phyloP scores from a whole-genome alignment of 1,140 invertebrate species.

The Drosophila biarmipes region DNA sequence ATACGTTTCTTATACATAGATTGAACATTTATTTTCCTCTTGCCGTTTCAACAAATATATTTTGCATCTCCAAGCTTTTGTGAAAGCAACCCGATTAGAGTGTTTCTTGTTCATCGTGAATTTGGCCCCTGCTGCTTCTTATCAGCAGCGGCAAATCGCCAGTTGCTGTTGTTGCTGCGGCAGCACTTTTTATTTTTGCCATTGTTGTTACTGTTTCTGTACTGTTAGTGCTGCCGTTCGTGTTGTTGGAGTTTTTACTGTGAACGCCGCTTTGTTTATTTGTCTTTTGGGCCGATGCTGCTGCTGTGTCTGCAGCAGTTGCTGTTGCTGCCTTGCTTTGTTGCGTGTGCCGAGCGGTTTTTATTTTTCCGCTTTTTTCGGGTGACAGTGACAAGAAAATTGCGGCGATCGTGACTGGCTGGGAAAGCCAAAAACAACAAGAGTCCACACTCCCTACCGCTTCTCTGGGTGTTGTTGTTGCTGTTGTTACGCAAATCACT shows the following conservation, averaged over 20 bases:
- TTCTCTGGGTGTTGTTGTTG: constrained; percentile 45
- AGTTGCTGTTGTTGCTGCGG: constrained; percentile 35
- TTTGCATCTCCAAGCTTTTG: no score
- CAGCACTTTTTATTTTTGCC: constrained; percentile 6
- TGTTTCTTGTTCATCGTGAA: not conserved
- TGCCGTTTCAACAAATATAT: no score
- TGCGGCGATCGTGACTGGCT: constrained; percentile 76
- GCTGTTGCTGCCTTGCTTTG: constrained; percentile 40
- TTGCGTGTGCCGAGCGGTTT: constrained; percentile 57
- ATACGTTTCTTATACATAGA: no score
- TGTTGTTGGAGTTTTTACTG: constrained; percentile 29
- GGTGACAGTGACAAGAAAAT: constrained; percentile 78
- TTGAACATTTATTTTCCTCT: no score
- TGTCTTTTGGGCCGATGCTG: constrained; percentile 50
- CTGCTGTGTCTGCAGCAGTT: constrained; percentile 21
- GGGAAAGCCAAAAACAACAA: constrained; percentile 73
- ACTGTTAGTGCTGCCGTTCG: constrained; percentile 30
- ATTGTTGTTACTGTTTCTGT: constrained; percentile 18
- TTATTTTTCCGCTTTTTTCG: constrained; percentile 15
- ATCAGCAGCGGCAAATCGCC: constrained; percentile 72
- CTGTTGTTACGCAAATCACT: constrained; percentile 69
- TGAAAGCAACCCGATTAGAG: no score
- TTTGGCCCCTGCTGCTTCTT: constrained; percentile 9
- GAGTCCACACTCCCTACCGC: constrained; percentile 12
- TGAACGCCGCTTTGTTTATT: constrained; percentile 55